Conservation (phyloP, 2,888 invertebrate genomes). For the Xylota sylvarum region DNA sequence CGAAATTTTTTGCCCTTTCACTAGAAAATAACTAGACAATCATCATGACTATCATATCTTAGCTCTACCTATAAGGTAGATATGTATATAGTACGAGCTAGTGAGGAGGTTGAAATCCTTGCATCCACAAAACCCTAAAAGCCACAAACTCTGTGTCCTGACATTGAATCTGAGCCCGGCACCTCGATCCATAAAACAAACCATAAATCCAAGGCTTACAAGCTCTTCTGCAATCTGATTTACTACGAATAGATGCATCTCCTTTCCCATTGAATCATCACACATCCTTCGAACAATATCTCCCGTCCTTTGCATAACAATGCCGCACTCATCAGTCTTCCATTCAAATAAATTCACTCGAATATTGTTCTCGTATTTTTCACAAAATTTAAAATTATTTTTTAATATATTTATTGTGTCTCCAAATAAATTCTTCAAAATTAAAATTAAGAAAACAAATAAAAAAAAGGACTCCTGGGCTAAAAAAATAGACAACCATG, state of each 20-base stretch:
- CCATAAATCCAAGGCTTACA: no score
- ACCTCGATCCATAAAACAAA: no score
- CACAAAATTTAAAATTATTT: background rate
- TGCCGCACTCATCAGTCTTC: background rate
- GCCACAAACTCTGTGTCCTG: no score
- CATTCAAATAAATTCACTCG: slow-evolving; percentile 14
- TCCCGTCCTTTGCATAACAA: slow-evolving; percentile 1
- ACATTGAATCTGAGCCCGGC: no score
- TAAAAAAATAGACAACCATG: background rate
- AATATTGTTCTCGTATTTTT: background rate
- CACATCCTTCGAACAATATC: background rate
- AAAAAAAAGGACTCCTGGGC: background rate
- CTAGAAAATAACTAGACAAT: no score
- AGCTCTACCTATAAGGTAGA: no score
- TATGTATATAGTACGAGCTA: no score
- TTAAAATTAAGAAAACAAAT: background rate
- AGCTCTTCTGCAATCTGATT: no score
- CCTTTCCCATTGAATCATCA: background rate
- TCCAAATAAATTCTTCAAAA: slow-evolving; percentile 10
- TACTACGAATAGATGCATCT: background rate
- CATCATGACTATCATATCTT: no score
- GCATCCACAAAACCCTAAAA: no score
- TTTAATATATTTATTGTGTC: slow-evolving; percentile 3
- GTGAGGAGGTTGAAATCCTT: no score
- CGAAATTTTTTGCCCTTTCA: no score